Evolutionary conservation across 2,113 vertebrate genomes (phyloP).

Genomic region (Ceyx melanurus): DNA sequence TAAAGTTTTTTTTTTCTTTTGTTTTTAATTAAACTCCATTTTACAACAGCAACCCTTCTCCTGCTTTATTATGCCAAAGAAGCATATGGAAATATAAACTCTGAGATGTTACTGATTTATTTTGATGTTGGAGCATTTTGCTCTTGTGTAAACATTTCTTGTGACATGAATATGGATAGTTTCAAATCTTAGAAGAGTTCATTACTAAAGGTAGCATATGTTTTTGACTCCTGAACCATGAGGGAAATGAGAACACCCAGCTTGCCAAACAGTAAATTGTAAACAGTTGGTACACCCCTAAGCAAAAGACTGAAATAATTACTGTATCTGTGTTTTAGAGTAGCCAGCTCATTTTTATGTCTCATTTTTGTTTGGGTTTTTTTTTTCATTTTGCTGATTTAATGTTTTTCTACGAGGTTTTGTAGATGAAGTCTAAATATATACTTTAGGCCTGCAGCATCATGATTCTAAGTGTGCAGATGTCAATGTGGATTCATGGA

Average conservation of each 20-base stretch:
- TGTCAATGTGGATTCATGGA: constrained; percentile 61
- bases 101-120: constrained; percentile 77
- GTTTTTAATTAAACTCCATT: constrained; percentile 78
- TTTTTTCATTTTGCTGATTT: constrained; percentile 69
- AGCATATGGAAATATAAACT: constrained; percentile 78
- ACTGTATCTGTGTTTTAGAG: constrained; percentile 71
- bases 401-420: constrained; percentile 64
- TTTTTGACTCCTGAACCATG: constrained; percentile 79
- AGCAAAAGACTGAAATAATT: constrained; percentile 76
- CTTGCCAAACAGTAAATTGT: constrained; percentile 76
- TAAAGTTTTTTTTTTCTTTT: constrained; percentile 71
- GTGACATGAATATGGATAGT: constrained; percentile 78
- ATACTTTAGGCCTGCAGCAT: constrained; percentile 52
- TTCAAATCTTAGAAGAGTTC: constrained; percentile 74
- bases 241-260: constrained; percentile 74
- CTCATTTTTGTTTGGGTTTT: constrained; percentile 39
- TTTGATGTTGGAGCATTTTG: constrained; percentile 76
- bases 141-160: constrained; percentile 76
- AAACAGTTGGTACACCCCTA: constrained; percentile 75
- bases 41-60: constrained; percentile 56
- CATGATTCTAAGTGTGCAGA: constrained; percentile 58
- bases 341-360: constrained; percentile 71
- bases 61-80: constrained; percentile 72
- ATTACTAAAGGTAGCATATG: constrained; percentile 77
- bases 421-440: constrained; percentile 62